Evolutionary conservation across 2,113 vertebrate species (phyloP).

Genomic region (Cygnus atratus): DNA sequence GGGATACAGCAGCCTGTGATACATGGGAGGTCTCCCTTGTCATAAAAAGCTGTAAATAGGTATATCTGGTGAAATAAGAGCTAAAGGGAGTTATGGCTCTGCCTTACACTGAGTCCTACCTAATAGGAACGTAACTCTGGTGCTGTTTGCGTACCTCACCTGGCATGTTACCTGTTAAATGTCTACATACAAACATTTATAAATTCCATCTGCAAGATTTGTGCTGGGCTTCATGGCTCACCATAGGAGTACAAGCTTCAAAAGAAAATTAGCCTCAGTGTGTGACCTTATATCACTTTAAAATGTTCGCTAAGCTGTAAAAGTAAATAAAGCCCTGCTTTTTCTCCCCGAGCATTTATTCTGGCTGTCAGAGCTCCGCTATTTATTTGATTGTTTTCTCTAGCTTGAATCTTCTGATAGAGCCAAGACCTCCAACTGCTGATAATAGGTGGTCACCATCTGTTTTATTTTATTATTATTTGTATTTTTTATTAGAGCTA

Average conservation of each 20-base stretch:
- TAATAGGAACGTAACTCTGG: not conserved
- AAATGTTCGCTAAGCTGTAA: not conserved
- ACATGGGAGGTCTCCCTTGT: not conserved
- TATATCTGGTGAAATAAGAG: not conserved
- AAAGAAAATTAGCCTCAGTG: not conserved
- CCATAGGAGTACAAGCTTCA: not conserved
- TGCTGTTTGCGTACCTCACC: not conserved
- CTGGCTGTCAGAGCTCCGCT: not conserved
- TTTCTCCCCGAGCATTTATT: not conserved
- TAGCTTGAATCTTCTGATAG: not conserved
- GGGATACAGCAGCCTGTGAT: not conserved
- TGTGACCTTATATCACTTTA: not conserved
- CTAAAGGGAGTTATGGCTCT: not conserved
- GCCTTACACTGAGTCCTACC: not conserved
- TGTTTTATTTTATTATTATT: not conserved
- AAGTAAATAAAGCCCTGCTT: not conserved
- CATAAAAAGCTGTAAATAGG: not conserved
- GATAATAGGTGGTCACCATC: too few relatives aligned
- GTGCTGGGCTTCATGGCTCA: not conserved
- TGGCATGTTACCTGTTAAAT: not conserved
- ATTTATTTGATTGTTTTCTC: not conserved
- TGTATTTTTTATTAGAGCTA: not conserved
- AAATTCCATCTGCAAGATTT: not conserved
- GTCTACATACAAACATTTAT: too few relatives aligned
- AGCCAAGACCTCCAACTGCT: not conserved